phyloP scores from a whole-genome alignment of 1,140 invertebrate genomes.

The Drosophila jambulina region DNA sequence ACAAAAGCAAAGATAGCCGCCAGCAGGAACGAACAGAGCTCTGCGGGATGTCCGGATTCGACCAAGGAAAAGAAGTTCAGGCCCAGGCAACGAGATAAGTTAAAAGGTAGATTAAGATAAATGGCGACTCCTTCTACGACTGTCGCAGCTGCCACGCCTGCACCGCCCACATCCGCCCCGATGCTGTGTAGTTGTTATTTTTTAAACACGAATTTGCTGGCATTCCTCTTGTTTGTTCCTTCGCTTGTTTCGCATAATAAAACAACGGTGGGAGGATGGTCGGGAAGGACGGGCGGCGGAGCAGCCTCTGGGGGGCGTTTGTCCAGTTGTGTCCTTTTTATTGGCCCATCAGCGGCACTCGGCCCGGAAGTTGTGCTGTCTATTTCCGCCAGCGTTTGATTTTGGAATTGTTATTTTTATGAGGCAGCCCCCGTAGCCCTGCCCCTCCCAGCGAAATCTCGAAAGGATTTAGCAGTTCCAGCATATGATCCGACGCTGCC shows the following conservation, averaged over 20 bases:
- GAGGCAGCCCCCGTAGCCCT: conserved; percentile 10
- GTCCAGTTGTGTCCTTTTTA: conserved; percentile 79
- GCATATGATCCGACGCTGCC: neutral
- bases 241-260: conserved; percentile 81
- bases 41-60: conserved; percentile 13
- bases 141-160: conserved; percentile 57
- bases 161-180: conserved; percentile 11
- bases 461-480: conserved; percentile 34
- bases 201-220: conserved; percentile 78
- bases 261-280: conserved; percentile 52
- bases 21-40: conserved; percentile 9
- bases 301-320: conserved; percentile 70
- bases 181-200: conserved; percentile 57
- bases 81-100: conserved; percentile 76
- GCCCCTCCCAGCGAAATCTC: neutral
- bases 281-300: neutral
- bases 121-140: conserved; percentile 68
- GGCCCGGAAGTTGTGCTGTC: conserved; percentile 72
- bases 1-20: conserved; percentile 65
- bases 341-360: conserved; percentile 64
- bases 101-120: conserved; percentile 84
- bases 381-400: conserved; percentile 75
- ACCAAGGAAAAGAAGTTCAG: conserved; percentile 62
- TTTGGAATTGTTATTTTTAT: conserved; percentile 74
- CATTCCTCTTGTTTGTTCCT: conserved; percentile 72